These are phyloP conservation scores for Papilio polytes DNA, from an alignment of 1,140 invertebrate genomes.

Conservation along the genomic window DNA sequence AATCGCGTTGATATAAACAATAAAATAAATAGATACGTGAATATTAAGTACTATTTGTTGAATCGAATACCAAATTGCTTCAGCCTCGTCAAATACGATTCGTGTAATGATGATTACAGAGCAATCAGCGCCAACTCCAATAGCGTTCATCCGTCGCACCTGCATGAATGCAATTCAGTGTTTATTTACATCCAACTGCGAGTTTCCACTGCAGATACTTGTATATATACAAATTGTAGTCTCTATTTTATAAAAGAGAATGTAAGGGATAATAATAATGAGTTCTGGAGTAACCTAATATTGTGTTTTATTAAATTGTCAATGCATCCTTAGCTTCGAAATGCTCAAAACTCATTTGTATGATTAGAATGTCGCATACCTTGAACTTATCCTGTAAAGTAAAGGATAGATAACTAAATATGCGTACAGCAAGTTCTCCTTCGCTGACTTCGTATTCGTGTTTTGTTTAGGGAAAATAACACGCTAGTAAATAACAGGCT, in stretches of 20 bases:
- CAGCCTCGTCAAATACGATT: constrained; percentile 1
- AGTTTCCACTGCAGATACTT: too few relatives aligned
- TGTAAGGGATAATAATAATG: too few relatives aligned
- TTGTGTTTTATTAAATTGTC: not conserved
- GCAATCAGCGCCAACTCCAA: constrained; percentile 8
- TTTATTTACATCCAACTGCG: not conserved
- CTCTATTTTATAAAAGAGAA: too few relatives aligned
- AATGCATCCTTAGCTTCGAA: not conserved
- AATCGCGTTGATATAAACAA: not conserved
- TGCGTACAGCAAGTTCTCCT: not conserved
- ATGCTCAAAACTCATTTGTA: not conserved
- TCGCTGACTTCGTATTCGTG: not conserved
- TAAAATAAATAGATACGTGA: not conserved
- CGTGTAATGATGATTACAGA: constrained; percentile 8
- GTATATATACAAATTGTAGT: too few relatives aligned
- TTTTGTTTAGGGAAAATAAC: not conserved
- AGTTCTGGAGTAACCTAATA: too few relatives aligned
- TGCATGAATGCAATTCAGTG: not conserved
- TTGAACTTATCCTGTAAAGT: not conserved
- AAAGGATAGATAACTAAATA: not conserved
- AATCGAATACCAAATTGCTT: not conserved
- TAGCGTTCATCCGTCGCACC: constrained; percentile 11
- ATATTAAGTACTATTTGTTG: not conserved
- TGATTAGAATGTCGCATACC: not conserved
- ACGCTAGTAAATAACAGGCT: too few relatives aligned